Percentiles rank a stretch among this genome's conserved stretches.
Conservation (phyloP, 2,113 vertebrate genomes). For the Typhlomys cinereus region DNA sequence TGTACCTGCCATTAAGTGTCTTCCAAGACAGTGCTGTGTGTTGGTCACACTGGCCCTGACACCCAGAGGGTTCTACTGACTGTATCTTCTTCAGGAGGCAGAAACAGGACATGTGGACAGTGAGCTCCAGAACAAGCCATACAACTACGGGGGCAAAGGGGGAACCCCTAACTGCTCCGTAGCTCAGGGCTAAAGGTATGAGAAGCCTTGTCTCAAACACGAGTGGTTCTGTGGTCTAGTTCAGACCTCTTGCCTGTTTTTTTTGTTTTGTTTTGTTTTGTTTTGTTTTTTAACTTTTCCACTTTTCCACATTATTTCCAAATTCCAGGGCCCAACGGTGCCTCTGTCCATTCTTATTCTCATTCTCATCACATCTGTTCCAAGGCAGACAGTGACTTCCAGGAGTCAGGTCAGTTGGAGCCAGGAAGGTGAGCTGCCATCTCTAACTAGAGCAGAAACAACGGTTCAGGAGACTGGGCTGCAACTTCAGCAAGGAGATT, state of each 20-base stretch:
- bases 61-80: background rate
- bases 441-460: background rate
- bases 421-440: rapidly evolving
- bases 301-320: background rate
- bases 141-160: background rate
- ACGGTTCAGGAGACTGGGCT: background rate
- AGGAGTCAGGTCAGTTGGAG: background rate
- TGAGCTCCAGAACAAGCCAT: background rate
- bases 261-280: too few species aligned
- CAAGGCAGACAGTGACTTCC: background rate
- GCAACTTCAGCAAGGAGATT: background rate
- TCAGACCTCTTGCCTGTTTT: background rate
- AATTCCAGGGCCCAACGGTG: background rate
- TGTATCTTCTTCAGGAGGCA: background rate
- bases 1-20: too few species aligned
- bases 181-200: background rate
- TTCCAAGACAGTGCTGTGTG: background rate
- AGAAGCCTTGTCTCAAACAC: background rate
- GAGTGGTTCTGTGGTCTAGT: background rate
- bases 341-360: background rate
- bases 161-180: background rate
- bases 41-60: background rate
- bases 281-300: background rate
- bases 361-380: background rate
- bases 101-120: background rate